A percentile compares a stretch with the other conserved stretches of the same genome.
Evolutionary conservation across 2,888 invertebrate genomes (phyloP).

Genomic region (Ypsolopha scabrella): DNA sequence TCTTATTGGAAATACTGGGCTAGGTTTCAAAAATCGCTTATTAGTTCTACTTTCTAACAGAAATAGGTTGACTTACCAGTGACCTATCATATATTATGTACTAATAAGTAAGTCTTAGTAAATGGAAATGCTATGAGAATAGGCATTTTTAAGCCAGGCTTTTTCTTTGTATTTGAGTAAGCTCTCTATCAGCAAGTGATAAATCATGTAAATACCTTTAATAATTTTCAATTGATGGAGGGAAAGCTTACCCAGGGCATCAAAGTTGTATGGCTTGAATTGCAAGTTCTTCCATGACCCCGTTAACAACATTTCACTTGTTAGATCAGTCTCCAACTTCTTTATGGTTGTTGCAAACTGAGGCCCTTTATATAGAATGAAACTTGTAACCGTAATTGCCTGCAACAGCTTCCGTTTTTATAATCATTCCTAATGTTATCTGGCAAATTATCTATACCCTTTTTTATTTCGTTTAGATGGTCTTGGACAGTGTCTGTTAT

Average conservation of each 20-base stretch:
- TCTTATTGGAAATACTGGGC: no score
- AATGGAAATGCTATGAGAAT: no score
- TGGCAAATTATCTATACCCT: constrained; percentile 70
- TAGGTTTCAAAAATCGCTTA: no score
- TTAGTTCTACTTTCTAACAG: no score
- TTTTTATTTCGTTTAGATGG: constrained; percentile 75
- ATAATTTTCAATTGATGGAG: not conserved
- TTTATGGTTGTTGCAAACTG: constrained; percentile 85
- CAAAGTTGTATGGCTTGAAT: constrained; percentile 98
- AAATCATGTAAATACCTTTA: no score
- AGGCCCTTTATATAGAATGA: constrained; percentile 84
- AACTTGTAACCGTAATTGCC: constrained; percentile 87
- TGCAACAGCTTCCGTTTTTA: constrained; percentile 95
- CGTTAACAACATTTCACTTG: constrained; percentile 89
- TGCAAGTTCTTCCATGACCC: constrained; percentile 90
- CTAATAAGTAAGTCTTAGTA: no score
- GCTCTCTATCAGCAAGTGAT: no score
- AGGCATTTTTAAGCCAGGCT: no score
- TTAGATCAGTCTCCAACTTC: constrained; percentile 95
- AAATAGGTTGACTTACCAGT: no score
- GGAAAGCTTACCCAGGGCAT: constrained; percentile 75
- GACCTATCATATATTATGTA: no score
- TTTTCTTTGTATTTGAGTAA: no score
- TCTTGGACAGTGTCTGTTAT: constrained; percentile 81
- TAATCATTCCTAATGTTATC: constrained; percentile 85